Percentiles rank a stretch among this genome's conserved stretches.
These are phyloP conservation scores for Callionymus lyra DNA, from an alignment of 2,113 vertebrate species.

Conservation along the genomic window DNA sequence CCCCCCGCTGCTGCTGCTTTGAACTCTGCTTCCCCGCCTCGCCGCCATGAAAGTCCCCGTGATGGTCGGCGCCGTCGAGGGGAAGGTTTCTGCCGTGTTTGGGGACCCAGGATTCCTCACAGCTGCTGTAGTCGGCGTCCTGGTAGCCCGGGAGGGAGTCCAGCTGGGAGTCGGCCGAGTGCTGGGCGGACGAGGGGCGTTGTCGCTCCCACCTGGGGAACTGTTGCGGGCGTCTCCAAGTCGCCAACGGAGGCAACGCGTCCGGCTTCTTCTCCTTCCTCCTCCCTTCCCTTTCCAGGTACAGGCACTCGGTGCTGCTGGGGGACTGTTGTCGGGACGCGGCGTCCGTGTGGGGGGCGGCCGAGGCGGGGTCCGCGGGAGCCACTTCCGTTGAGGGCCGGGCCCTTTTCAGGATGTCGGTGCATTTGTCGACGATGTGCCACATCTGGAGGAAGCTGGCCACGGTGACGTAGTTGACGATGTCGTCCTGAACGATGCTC, in stretches of 20 bases:
- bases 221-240: slow-evolving; percentile 66
- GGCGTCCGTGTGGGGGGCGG: slow-evolving; percentile 13
- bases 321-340: slow-evolving; percentile 65
- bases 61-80: slow-evolving; percentile 29
- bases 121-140: slow-evolving; percentile 41
- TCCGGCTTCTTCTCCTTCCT: slow-evolving; percentile 44
- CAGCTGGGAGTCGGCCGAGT: slow-evolving; percentile 52
- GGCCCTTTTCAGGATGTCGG: slow-evolving; percentile 63
- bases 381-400: slow-evolving; percentile 22
- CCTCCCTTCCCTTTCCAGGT: slow-evolving; percentile 42
- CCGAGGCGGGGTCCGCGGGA: slow-evolving; percentile 10
- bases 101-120: slow-evolving; percentile 48
- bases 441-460: slow-evolving; percentile 77
- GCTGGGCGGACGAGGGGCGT: slow-evolving; percentile 32
- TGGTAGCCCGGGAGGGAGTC: slow-evolving; percentile 23
- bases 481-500: slow-evolving; percentile 69
- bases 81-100: slow-evolving; percentile 23
- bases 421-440: slow-evolving; percentile 77
- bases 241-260: slow-evolving; percentile 58
- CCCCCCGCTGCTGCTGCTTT: slow-evolving; percentile 38
- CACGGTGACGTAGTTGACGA: slow-evolving; percentile 73
- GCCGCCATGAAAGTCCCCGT: slow-evolving; percentile 10
- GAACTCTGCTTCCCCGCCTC: slow-evolving; percentile 46
- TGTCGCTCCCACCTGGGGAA: slow-evolving; percentile 46
- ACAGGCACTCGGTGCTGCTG: slow-evolving; percentile 68